Evolutionary conservation across 2,113 vertebrate genomes (phyloP), one percentile per base, ranked within the genome.

Genomic region (Psilopogon haemacephalus): DNA sequence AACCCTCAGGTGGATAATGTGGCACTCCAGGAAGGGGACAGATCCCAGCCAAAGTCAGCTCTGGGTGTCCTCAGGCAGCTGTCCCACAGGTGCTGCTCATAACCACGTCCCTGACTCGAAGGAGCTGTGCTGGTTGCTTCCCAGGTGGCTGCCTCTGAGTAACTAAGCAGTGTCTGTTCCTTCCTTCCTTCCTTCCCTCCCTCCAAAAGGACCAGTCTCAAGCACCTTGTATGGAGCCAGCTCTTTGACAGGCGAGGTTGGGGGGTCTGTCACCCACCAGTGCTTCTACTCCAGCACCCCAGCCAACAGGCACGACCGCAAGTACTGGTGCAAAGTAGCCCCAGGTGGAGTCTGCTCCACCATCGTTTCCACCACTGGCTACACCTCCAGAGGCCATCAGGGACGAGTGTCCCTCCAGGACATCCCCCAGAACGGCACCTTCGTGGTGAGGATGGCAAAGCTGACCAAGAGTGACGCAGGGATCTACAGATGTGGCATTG

Each of bases 401-500:
- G 96, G 94, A 37, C 94, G 97, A 3, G 96, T 96, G 70, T 27
- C 87, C 5, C 93, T 98, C 0, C 0, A 44, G 35, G 97, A 97
- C 20, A 8, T 24, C 8, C 95, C 97, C 6, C 55, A 55, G 12
- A 37, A 68, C 0, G 92, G 96, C 65, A 35, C 94, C 40, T 97
- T 98, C 81, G 1, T 8, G 3, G 95, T 98, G 92, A 95, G 55
- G 0, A 54, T 98, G 93, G 68, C 72, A 8, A 83, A 21, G 24
- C 90, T 98, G 83, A 54, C 85, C 48, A 55, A 4, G 8, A 62
- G 19, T 0, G 97, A 98, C 11, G 30, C 42, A 0, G 97, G 97
- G 12, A 46, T 12, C 52, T 98, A 98, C 37, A 93, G 95, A n/a
- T 98, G 97, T 3, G 98, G 97, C 68, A 96, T 98, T 0, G 98